Conservation (phyloP, 2,888 invertebrate species). For the Drosophila anomalata region DNA sequence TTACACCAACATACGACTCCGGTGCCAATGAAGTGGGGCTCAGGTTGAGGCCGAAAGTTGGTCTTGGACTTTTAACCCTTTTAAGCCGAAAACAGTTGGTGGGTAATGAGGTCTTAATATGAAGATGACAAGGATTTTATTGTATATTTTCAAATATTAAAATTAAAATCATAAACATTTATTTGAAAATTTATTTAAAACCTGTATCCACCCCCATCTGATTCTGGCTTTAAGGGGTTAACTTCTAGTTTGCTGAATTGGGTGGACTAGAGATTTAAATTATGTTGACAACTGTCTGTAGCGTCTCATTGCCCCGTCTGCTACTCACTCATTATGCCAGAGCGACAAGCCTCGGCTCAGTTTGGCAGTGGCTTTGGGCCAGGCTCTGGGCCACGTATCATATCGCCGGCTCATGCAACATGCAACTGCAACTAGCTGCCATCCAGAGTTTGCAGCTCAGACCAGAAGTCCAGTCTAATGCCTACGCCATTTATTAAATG, state of each 20-base stretch:
- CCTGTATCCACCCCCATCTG: not conserved
- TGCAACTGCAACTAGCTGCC: constrained; percentile 48
- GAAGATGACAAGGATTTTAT: not conserved
- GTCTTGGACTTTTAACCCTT: constrained; percentile 29
- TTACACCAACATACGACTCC: constrained; percentile 67
- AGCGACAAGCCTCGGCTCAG: constrained; percentile 29
- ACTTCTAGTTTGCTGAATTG: constrained; percentile 10
- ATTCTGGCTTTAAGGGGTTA: constrained; percentile 7
- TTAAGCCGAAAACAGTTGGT: not conserved
- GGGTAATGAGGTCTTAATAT: not conserved
- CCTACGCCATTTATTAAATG: constrained; percentile 82
- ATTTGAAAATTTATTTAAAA: too few species aligned
- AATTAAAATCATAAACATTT: too few species aligned
- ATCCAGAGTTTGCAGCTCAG: constrained; percentile 33
- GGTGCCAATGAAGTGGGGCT: constrained; percentile 27
- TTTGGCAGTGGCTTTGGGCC: constrained; percentile 16
- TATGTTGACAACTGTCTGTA: constrained; percentile 81
- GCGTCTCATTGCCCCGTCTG: constrained; percentile 73
- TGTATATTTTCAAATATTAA: too few species aligned
- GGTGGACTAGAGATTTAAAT: constrained; percentile 58
- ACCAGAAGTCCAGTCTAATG: constrained; percentile 65
- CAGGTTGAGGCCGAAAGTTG: constrained; percentile 28
- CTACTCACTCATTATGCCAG: constrained; percentile 80
- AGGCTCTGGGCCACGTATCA: constrained; percentile 72
- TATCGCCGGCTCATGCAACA: constrained; percentile 72